Percentiles rank a stretch among this genome's conserved stretches.
Conservation (phyloP, 2,888 invertebrate species). For the Drosophila dives region DNA sequence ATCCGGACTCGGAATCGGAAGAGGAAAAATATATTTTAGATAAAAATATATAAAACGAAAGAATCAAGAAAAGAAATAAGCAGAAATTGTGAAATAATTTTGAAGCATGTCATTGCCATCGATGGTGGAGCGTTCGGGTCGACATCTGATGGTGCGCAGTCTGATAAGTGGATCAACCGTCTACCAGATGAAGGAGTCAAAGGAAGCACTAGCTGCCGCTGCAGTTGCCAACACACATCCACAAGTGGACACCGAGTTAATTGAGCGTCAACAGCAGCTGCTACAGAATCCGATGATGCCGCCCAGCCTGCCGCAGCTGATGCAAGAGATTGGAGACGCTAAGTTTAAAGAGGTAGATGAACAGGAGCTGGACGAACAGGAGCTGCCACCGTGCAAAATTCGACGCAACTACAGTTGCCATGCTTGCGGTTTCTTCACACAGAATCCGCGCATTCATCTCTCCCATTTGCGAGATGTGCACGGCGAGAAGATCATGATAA, state of each 20-base stretch:
- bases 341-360: slow-evolving; percentile 15
- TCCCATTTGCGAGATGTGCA: slow-evolving; percentile 93
- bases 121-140: slow-evolving; percentile 88
- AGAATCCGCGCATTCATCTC: slow-evolving; percentile 92
- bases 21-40: neutral
- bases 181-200: slow-evolving; percentile 82
- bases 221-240: slow-evolving; percentile 1
- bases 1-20: no score
- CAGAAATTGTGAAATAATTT: neutral
- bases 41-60: neutral
- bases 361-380: slow-evolving; percentile 78
- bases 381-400: slow-evolving; percentile 92
- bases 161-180: slow-evolving; percentile 86
- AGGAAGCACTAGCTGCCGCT: slow-evolving; percentile 1
- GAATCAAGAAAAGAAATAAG: neutral
- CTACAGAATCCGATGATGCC: slow-evolving; percentile 9
- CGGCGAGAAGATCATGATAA: slow-evolving; percentile 91
- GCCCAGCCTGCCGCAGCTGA: neutral
- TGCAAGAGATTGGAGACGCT: slow-evolving; percentile 1
- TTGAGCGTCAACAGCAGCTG: slow-evolving; percentile 37
- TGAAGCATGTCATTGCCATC: slow-evolving; percentile 86
- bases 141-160: slow-evolving; percentile 87
- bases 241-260: slow-evolving; percentile 20
- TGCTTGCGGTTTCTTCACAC: slow-evolving; percentile 92
- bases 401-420: slow-evolving; percentile 93